Percentiles rank a stretch among this genome's conserved stretches.
Evolutionary conservation across 2,888 invertebrate species (phyloP).

Genomic region (Lepidochrysops patricia): DNA sequence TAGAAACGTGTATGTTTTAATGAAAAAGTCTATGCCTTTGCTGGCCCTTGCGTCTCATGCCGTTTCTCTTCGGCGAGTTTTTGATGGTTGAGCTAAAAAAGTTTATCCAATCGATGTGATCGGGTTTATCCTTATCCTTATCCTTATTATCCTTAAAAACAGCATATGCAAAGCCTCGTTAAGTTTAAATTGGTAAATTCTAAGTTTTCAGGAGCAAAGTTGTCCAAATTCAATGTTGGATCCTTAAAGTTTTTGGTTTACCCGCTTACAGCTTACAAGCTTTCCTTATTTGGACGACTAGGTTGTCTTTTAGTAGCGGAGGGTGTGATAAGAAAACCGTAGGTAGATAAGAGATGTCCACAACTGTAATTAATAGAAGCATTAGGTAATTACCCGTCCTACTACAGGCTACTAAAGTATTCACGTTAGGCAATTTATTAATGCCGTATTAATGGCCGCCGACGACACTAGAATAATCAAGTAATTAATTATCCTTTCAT

Average conservation of each 20-base stretch:
- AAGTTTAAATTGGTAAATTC: neutral
- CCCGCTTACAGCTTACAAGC: neutral
- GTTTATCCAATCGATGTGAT: too few species aligned
- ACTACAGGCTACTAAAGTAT: neutral
- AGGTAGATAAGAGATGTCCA: too few species aligned
- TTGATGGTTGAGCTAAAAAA: too few species aligned
- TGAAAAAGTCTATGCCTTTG: too few species aligned
- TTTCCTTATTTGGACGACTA: neutral
- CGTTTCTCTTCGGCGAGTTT: too few species aligned
- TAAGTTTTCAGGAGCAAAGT: neutral
- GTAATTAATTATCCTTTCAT: conserved; percentile 16
- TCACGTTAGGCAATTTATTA: neutral
- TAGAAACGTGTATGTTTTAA: too few species aligned
- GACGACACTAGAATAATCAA: conserved; percentile 11
- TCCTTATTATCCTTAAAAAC: too few species aligned
- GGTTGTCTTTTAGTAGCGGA: too few species aligned
- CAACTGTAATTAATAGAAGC: neutral
- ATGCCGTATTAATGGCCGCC: conserved; percentile 1
- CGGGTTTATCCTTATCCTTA: too few species aligned
- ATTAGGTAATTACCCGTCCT: neutral
- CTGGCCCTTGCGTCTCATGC: too few species aligned
- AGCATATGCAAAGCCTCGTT: neutral
- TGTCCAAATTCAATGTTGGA: neutral
- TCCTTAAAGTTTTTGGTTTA: neutral
- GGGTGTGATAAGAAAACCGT: too few species aligned